A percentile compares a stretch with the other conserved stretches of the same genome.
Conservation (phyloP, 2,113 vertebrate genomes). For the Gavia stellata region DNA sequence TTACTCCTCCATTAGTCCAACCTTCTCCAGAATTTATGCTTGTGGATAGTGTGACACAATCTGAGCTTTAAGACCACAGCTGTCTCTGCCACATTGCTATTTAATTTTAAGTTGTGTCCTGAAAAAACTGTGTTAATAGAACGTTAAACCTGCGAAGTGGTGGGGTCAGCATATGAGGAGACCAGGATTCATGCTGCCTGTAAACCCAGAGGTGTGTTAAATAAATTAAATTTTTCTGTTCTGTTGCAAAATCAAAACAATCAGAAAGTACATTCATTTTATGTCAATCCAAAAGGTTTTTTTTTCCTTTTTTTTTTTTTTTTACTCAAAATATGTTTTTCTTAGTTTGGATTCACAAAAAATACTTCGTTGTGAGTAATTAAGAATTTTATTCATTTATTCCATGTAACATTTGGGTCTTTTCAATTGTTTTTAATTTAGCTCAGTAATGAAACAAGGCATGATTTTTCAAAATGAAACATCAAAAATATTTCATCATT, state of each 20-base stretch:
- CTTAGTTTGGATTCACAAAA: neutral
- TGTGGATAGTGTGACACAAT: fast-evolving
- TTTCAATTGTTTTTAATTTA: neutral
- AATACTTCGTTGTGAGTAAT: neutral
- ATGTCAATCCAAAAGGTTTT: neutral
- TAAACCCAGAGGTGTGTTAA: neutral
- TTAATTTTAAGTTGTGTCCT: neutral
- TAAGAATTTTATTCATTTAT: neutral
- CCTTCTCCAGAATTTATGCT: neutral
- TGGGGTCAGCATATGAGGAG: neutral
- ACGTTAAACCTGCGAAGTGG: neutral
- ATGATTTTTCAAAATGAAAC: neutral
- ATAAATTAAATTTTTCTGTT: neutral
- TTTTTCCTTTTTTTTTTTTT: neutral
- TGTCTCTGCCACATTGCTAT: neutral
- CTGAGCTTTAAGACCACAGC: neutral
- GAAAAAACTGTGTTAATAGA: neutral
- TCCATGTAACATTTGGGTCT: neutral
- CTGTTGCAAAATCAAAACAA: neutral
- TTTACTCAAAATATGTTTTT: neutral
- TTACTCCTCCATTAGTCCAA: neutral
- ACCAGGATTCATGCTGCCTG: neutral
- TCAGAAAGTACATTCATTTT: neutral
- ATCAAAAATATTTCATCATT: neutral
- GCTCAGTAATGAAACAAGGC: neutral